Base-by-base conservation (phyloP, 1,140 invertebrate species). In the Lepeophtheirus salmonis region DNA sequence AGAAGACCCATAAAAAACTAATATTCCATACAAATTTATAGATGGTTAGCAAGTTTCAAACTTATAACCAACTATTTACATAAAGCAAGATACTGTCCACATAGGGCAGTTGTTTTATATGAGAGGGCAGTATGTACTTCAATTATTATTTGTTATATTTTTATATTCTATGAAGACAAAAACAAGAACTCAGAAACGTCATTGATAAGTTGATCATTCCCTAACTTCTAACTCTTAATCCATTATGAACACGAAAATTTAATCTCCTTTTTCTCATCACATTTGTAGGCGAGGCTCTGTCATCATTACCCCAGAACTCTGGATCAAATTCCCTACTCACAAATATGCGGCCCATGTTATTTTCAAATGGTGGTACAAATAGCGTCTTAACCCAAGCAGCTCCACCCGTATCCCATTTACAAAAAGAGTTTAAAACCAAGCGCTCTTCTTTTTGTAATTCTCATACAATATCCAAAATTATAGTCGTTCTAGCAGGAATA, bases 231-330 rank as follows among this genome's bases (percentile, higher is more conserved):
- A 48, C 20, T 50, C 16, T 17, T 2, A 2, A 10, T 17, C 49
- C 2, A 50, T 17, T n/a, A 2, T 12, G 16, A 50, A 50, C 2
- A 12, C 2, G 16, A 50, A 50, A 2, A 17, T 50, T 50, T n/a
- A 48, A 50, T 12, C 2, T 50, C 12, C 2, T 50, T 50, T 50
- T 50, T 3, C 12, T 2, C 20, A 17, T 2, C 20, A 3, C 49
- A 50, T 50, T 12, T 20, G 6, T 24, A 54, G 52, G 52, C 49
- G 57, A 60, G 48, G 57, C 57, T 53, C 49, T 60, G 2, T 50
- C 30, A 12, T 26, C 57, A n/a, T 23, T 60, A 18, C 57, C 57
- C 52, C 18, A 20, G 52, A 20, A 24, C 17, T 54, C 16, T 12
- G 16, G 16, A 12, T 50, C 49, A 2, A 50, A 50, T 12, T 3